Percentiles rank a stretch among this genome's conserved stretches.
Evolutionary conservation across 1,140 invertebrate species (phyloP).

Genomic region (Drosophila tsacasi): DNA sequence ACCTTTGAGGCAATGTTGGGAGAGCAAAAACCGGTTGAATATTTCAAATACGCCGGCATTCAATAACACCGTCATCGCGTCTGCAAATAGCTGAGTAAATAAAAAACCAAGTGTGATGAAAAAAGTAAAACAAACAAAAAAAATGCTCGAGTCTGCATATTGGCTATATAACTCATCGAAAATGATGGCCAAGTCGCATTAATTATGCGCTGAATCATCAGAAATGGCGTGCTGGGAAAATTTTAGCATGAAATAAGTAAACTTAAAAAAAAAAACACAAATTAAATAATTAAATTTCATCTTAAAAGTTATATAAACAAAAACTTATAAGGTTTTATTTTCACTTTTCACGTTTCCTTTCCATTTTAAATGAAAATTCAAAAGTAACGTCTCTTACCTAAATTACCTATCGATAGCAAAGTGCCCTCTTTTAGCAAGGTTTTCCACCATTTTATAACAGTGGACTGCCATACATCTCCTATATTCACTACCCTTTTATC

Average conservation of each 20-base stretch:
- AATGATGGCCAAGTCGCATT: constrained; percentile 13
- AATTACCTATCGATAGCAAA: background rate
- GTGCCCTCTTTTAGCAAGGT: too few species aligned
- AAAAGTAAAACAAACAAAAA: background rate
- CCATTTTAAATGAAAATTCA: background rate
- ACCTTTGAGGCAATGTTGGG: constrained; percentile 41
- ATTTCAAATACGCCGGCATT: constrained; percentile 41
- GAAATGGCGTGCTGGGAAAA: constrained; percentile 1
- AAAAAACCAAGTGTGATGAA: constrained; percentile 27
- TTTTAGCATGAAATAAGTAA: background rate
- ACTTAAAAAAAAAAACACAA: background rate
- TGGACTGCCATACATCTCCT: too few species aligned
- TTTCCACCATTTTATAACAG: too few species aligned
- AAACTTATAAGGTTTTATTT: too few species aligned
- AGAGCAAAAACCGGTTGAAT: constrained; percentile 56
- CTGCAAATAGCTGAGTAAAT: constrained; percentile 45
- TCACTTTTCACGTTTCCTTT: too few species aligned
- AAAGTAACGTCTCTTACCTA: background rate
- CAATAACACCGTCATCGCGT: constrained; percentile 39
- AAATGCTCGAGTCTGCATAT: constrained; percentile 16
- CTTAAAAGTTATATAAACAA: too few species aligned
- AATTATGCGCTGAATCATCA: constrained; percentile 16
- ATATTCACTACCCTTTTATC: too few species aligned
- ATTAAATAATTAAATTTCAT: background rate
- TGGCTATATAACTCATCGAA: constrained; percentile 33